phyloP scores from a whole-genome alignment of 2,113 vertebrate genomes.

The Turnix velox region DNA sequence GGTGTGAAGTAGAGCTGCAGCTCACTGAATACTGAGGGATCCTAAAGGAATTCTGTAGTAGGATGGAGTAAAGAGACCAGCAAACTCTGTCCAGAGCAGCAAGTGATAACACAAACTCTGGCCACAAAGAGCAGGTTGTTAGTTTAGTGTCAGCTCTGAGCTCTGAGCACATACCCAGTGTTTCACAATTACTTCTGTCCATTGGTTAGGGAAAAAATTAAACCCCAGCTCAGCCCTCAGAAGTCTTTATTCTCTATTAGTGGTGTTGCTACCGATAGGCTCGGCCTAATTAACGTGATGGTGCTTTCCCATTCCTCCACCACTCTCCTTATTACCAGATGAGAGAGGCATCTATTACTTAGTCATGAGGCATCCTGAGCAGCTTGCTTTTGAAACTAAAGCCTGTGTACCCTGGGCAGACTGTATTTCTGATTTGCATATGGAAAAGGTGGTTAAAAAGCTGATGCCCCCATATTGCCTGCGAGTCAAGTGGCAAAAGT shows the following conservation, averaged over 20 bases:
- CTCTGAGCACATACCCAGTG: not conserved
- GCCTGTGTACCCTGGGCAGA: not conserved
- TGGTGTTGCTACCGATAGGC: not conserved
- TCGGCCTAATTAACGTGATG: slow-evolving; percentile 13
- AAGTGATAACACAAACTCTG: not conserved
- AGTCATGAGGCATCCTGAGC: slow-evolving; percentile 24
- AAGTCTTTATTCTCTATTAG: not conserved
- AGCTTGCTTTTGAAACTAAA: slow-evolving; percentile 39
- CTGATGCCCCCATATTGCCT: slow-evolving; percentile 32
- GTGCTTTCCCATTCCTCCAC: slow-evolving; percentile 28
- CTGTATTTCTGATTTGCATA: slow-evolving; percentile 66
- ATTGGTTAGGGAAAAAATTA: not conserved
- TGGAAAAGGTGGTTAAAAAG: slow-evolving; percentile 59
- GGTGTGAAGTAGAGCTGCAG: not conserved
- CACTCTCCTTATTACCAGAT: not conserved
- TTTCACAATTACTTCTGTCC: not conserved
- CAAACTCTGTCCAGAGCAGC: not conserved
- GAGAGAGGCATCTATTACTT: slow-evolving; percentile 11
- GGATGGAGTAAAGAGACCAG: not conserved
- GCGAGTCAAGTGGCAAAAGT: slow-evolving; percentile 62
- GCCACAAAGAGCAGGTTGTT: not conserved
- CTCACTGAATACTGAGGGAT: not conserved
- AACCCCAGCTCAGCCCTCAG: not conserved
- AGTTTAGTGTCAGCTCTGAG: not conserved
- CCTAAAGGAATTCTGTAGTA: not conserved